Evolutionary conservation across 2,888 invertebrate species (phyloP), one percentile per base, ranked within the genome.

Genomic region (Microdon myrmicae): DNA sequence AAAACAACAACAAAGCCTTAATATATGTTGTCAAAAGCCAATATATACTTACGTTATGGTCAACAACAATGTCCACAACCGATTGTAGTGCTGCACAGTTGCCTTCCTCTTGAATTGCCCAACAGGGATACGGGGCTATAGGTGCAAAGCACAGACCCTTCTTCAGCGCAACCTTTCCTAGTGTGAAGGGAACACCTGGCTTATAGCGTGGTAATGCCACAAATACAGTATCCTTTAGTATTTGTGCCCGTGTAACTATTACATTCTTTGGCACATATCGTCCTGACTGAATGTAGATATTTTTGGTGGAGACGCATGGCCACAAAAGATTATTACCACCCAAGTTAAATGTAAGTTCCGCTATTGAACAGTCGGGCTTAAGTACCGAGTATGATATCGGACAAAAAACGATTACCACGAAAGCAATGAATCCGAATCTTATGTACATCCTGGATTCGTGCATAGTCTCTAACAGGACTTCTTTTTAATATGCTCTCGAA

Each of bases 31-130:
- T n/a, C n/a, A n/a, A n/a, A n/a, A n/a, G n/a, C n/a, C n/a, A n/a
- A n/a, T n/a, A n/a, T n/a, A n/a, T 29, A 76, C 76, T 77, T 72
- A 80, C 79, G 75, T 82, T 81, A 45, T 82, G 81, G 68, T 87
- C 87, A 16, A 85, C 74, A 73, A 83, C 79, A 41, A 89, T 76
- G 71, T 90, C 90, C 0, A 90, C 85, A 1, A 86, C 89, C 44
- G 86, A 89, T 71, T 90, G 89, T 10, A 90, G 77, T 1, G 84
- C 84, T 20, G 82, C 80, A 71, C 84, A 87, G 77, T 84, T 86
- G 49, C 83, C 86, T 68, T 85, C 83, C 70, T 86, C 85, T 72
- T 90, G 89, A 45, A 84, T 78, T 2, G 83, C 80, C 82, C 87
- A 82, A 83, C 85, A 17, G 85, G 90, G 81, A 82, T 71, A 90